Conservation (phyloP, 2,888 invertebrate species). For the Erebia epiphron region DNA sequence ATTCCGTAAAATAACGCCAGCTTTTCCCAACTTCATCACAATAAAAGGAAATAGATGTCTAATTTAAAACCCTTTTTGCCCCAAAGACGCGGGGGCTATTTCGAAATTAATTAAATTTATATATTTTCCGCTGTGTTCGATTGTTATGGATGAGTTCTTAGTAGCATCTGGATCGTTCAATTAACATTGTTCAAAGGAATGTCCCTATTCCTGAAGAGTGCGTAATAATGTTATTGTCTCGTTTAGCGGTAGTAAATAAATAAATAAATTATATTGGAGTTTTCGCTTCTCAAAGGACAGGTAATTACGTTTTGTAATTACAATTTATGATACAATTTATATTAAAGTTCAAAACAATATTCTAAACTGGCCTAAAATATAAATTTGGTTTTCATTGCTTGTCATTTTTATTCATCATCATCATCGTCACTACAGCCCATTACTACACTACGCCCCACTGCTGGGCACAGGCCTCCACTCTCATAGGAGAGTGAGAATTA, state of each 20-base stretch:
- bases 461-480: too few species aligned
- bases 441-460: too few species aligned
- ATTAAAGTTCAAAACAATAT: too few species aligned
- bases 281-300: neutral
- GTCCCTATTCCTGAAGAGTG: constrained; percentile 42
- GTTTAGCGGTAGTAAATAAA: constrained; percentile 8
- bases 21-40: constrained; percentile 6
- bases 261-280: neutral
- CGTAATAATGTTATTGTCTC: constrained; percentile 19
- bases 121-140: constrained; percentile 27
- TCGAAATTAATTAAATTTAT: constrained; percentile 35
- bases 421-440: too few species aligned
- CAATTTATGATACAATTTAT: too few species aligned
- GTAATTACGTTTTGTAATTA: neutral
- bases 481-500: too few species aligned
- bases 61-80: constrained; percentile 19
- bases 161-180: constrained; percentile 54
- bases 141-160: constrained; percentile 50
- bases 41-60: constrained; percentile 15
- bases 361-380: too few species aligned
- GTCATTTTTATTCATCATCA: too few species aligned
- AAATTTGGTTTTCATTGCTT: too few species aligned
- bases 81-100: constrained; percentile 13
- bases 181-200: constrained; percentile 48
- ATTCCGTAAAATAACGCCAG: neutral